Percentiles rank a stretch among this genome's conserved stretches.
These are phyloP conservation scores for Cyprinella venusta DNA, from an alignment of 2,797 vertebrate genomes.

Conservation along the genomic window DNA sequence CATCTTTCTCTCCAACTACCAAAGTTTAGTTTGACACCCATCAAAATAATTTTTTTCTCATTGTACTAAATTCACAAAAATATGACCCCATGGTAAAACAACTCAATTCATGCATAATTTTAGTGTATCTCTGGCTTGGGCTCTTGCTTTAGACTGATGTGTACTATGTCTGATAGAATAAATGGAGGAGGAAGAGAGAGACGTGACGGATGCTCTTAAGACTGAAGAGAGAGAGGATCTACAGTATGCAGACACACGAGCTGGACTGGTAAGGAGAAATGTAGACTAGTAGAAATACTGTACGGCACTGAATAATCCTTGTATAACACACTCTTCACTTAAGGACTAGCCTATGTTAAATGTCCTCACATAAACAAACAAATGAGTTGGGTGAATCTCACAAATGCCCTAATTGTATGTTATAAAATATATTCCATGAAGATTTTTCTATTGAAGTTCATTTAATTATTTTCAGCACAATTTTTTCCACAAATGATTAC, in stretches of 20 bases:
- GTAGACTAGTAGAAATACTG: not conserved
- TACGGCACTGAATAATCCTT: not conserved
- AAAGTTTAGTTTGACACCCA: not conserved
- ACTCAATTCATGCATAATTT: not conserved
- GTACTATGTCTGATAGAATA: slow-evolving; percentile 13
- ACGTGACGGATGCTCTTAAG: slow-evolving; percentile 4
- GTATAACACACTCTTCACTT: not conserved
- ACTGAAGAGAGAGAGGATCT: slow-evolving; percentile 16
- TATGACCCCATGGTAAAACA: not conserved
- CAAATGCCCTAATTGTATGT: not conserved
- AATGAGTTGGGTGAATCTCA: not conserved
- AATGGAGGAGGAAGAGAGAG: slow-evolving; percentile 53
- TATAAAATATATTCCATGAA: not conserved
- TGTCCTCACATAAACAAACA: not conserved
- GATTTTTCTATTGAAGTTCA: not conserved
- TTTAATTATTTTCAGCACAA: not conserved
- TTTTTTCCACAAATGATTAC: not conserved
- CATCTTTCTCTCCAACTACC: not conserved
- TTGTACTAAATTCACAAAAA: not conserved
- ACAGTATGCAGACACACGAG: not conserved
- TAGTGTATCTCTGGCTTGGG: not conserved
- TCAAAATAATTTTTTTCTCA: not conserved
- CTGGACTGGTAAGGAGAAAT: slow-evolving; percentile 33
- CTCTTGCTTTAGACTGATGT: not conserved
- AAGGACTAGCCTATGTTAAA: not conserved